phyloP scores from a whole-genome alignment of 2,888 invertebrate genomes.

The Monochamus alternatus region DNA sequence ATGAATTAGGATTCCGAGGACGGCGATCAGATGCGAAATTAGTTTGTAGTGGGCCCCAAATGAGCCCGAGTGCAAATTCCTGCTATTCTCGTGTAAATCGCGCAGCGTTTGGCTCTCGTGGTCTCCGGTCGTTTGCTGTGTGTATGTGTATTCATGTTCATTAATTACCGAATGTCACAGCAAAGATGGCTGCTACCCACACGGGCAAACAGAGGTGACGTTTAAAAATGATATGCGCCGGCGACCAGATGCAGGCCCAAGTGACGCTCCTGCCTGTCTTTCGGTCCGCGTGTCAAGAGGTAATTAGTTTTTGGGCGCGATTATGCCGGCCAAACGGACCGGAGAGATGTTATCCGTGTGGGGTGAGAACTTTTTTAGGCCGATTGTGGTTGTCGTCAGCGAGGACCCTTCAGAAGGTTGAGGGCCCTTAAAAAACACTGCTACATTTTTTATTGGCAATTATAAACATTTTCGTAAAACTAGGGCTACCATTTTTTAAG shows the following conservation, averaged over 20 bases:
- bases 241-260: constrained; percentile 42
- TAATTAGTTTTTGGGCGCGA: constrained; percentile 31
- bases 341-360: constrained; percentile 11
- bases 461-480: too few species aligned
- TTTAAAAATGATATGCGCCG: constrained; percentile 64
- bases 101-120: constrained; percentile 26
- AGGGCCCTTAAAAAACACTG: too few species aligned
- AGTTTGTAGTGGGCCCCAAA: constrained; percentile 17
- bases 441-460: too few species aligned
- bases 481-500: too few species aligned
- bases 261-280: constrained; percentile 13
- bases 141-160: constrained; percentile 53
- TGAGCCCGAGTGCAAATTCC: constrained; percentile 25
- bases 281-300: constrained; percentile 22
- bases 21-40: constrained; percentile 24
- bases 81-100: constrained; percentile 12
- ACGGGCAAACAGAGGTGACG: constrained; percentile 57
- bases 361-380: background rate
- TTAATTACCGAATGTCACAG: constrained; percentile 64
- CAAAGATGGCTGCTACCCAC: constrained; percentile 63
- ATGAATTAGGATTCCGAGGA: constrained; percentile 16
- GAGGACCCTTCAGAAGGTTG: too few species aligned
- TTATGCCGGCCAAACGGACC: constrained; percentile 2
- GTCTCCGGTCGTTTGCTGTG: constrained; percentile 37
- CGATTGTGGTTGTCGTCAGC: too few species aligned